Conservation (phyloP, 2,888 invertebrate species). For the Diadegma fenestrale region DNA sequence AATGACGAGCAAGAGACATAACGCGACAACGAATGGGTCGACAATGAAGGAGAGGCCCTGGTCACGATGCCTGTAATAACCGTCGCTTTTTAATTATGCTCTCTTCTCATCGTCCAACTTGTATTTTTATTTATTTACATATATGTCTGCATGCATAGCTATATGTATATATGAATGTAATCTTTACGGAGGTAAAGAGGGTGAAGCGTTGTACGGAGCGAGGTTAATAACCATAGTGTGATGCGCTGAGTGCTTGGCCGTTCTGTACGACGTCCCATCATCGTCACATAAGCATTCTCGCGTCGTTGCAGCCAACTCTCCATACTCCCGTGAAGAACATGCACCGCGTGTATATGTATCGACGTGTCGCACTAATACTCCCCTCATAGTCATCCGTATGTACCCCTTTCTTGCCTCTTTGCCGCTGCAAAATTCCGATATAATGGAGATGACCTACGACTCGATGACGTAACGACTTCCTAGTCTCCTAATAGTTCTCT, state of each 20-base stretch:
- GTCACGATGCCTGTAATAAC: conserved; percentile 65
- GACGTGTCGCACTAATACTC: conserved; percentile 9
- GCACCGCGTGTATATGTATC: neutral
- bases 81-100: conserved; percentile 72
- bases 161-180: conserved; percentile 21
- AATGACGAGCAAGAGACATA: conserved; percentile 55
- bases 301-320: conserved; percentile 39
- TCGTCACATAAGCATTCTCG: conserved; percentile 53
- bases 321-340: conserved; percentile 17
- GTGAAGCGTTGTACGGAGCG: conserved; percentile 72
- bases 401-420: conserved; percentile 37
- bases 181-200: conserved; percentile 66
- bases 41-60: conserved; percentile 67
- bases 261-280: conserved; percentile 62
- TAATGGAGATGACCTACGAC: conserved; percentile 83
- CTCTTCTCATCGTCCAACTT: conserved; percentile 57
- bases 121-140: conserved; percentile 10
- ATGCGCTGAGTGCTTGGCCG: conserved; percentile 54
- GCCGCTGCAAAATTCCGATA: conserved; percentile 80
- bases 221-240: conserved; percentile 82
- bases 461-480: conserved; percentile 83
- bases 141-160: conserved; percentile 4
- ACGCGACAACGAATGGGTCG: conserved; percentile 30
- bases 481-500: conserved; percentile 77
- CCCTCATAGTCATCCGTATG: conserved; percentile 55